Base-by-base conservation (phyloP, 2,797 vertebrate genomes). In the Hylomyscus alleni region DNA sequence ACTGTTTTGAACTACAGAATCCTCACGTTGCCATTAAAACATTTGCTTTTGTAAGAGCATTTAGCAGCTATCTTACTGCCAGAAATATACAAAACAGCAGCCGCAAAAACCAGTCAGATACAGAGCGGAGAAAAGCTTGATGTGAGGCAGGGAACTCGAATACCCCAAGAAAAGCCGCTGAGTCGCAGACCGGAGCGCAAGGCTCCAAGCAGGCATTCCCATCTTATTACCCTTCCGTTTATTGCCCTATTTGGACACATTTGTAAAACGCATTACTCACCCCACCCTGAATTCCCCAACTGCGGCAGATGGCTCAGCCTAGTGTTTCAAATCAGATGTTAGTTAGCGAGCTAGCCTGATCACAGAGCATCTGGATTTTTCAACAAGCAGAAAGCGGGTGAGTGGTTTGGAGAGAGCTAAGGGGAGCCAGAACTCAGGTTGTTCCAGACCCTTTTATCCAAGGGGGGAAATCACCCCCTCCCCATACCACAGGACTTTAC, bases 231-330 rank as follows among this genome's bases (percentile, higher is more conserved):
- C 94, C 24, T 92, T 62, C 1, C 97, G 98, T 94, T 94, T 81
- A 98, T 88, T 96, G 97, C 96, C 93, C 98, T 97, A 96, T 98
- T 98, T 98, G 98, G 97, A 96, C 96, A 98, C 96, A 97, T 98
- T 98, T 98, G 95, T 97, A 95, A 95, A 96, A 96, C 95, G 90
- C 96, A 95, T 95, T 96, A 96, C 95, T 96, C 84, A 91, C 95
- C 60, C 96, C 87, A 75, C 94, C 98, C 97, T 96, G 97, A 97
- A 98, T 97, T 98, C 98, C 96, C 98, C 93, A 95, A 91, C 90
- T 0, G 0, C 24, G 97, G 97, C 98, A 98, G 98, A 98, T 98
- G 98, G 98, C 95, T 98, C 96, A 73, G 94, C 0, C 0, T 58
- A 86, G 95, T 78, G 94, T 97, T 96, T 97, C 97, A 97, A 94